Base-by-base conservation (phyloP, 2,113 vertebrate species). In the Grammomys dolichurus region DNA sequence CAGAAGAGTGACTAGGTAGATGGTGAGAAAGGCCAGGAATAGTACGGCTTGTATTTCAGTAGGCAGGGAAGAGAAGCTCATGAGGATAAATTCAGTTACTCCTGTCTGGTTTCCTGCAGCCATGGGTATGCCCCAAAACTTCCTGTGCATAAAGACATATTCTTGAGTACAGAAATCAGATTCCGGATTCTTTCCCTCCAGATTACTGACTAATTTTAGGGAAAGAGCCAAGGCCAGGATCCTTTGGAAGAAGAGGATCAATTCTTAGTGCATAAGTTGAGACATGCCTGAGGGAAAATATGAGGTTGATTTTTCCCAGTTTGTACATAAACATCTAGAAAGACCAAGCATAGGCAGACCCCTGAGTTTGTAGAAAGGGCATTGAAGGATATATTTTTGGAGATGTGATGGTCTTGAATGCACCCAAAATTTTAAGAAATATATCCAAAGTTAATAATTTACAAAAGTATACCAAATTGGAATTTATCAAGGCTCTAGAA, bases 11-110 rank as follows among this genome's bases (percentile, higher is more conserved):
- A 89, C 28, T 5, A 96, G 16, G 43, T 96, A 94, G 78, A 96
- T 96, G 70, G 81, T 17, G 22, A 96, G 63, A 72, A 96, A 94
- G 3, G 72, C 48, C 43, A 96, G 17, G 54, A 92, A 96, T 54
- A 96, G 90, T 46, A 94, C 10, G 0, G 28, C n/a, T 46, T 97
- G 95, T 46, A 95, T 80, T 86, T 96, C 78, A 43, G 33, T 22
- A 63, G 94, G 78, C 2, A 97, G 36, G 9, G 88, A 96, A 78
- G 97, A 96, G 80, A 97, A 97, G 46, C 97, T 96, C 54, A 96
- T 14, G 65, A 97, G 96, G n/a, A 95, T 63, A 92, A 97, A 97
- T 20, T 97, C 95, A n/a, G 2, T 93, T 24, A 95, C 16, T 65
- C 7, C 70, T 96, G 97, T 97, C 91, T 75, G 33, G 67, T 97